Conservation (phyloP, 2,797 vertebrate genomes). For the Acanthis flammea region DNA sequence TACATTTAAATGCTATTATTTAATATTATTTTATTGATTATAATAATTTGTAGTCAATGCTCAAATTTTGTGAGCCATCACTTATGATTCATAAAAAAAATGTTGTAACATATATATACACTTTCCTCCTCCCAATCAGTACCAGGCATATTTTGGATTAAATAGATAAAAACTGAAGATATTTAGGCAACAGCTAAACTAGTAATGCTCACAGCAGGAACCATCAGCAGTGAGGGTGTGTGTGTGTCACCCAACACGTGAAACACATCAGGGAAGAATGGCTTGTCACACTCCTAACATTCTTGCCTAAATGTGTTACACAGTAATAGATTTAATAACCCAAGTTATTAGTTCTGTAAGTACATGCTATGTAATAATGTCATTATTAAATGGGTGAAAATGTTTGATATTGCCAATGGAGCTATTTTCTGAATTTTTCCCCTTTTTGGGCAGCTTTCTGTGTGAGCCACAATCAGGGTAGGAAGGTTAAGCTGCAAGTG, state of each 20-base stretch:
- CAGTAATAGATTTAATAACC: not conserved
- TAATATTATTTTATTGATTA: not conserved
- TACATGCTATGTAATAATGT: not conserved
- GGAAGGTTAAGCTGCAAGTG: not conserved
- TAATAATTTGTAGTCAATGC: not conserved
- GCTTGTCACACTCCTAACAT: not conserved
- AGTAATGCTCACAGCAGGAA: not conserved
- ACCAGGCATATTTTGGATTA: not conserved
- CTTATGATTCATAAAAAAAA: not conserved
- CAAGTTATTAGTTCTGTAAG: not conserved
- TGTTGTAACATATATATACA: not conserved
- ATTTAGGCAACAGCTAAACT: not conserved
- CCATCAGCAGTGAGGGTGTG: not conserved
- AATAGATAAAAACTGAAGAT: not conserved
- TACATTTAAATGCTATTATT: not conserved
- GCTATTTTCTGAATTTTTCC: not conserved
- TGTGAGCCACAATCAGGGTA: not conserved
- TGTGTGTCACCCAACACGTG: not conserved
- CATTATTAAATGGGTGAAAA: not conserved
- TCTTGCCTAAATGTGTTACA: not conserved
- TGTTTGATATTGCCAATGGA: not conserved
- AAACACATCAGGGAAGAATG: not conserved
- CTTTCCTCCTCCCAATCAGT: fast-evolving
- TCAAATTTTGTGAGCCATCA: not conserved
- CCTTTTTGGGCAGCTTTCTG: not conserved